Conservation (phyloP, 2,113 vertebrate species). For the Oncorhynchus keta region DNA sequence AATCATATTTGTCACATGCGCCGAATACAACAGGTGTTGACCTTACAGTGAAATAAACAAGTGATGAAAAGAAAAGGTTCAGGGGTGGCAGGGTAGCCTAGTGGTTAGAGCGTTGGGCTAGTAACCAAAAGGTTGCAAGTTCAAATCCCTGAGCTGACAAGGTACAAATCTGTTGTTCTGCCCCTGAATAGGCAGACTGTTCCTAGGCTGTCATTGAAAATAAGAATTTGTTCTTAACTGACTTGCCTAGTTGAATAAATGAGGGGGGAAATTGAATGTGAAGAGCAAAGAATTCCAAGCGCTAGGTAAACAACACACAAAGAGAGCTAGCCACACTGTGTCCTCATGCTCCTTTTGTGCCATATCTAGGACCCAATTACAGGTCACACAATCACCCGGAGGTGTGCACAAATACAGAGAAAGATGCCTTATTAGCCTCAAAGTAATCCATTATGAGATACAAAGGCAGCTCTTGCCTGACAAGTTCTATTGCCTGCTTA, state of each 20-base stretch:
- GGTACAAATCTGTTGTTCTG: too few species aligned
- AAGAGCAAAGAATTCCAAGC: background rate
- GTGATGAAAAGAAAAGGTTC: background rate
- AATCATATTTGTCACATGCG: too few species aligned
- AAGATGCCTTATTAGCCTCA: slow-evolving; percentile 34
- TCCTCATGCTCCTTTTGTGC: slow-evolving; percentile 12
- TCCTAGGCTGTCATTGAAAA: too few species aligned
- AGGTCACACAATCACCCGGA: slow-evolving; percentile 29
- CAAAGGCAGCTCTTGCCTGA: slow-evolving; percentile 45
- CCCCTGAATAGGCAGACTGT: too few species aligned
- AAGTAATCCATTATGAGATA: slow-evolving; percentile 52
- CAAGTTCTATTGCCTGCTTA: slow-evolving; percentile 42
- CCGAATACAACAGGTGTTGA: too few species aligned
- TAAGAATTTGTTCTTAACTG: too few species aligned
- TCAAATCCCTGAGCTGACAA: too few species aligned
- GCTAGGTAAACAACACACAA: slow-evolving; percentile 10
- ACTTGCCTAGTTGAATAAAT: background rate
- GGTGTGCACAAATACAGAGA: slow-evolving; percentile 11
- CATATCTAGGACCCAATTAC: slow-evolving; percentile 18
- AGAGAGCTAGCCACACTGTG: background rate
- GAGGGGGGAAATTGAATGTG: background rate
- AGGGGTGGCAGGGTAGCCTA: too few species aligned
- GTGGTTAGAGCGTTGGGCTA: too few species aligned
- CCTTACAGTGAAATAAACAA: background rate
- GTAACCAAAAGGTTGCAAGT: too few species aligned